Percentiles rank a stretch among this genome's conserved stretches.
Evolutionary conservation across 2,113 vertebrate species (phyloP).

Genomic region (Callithrix jacchus): DNA sequence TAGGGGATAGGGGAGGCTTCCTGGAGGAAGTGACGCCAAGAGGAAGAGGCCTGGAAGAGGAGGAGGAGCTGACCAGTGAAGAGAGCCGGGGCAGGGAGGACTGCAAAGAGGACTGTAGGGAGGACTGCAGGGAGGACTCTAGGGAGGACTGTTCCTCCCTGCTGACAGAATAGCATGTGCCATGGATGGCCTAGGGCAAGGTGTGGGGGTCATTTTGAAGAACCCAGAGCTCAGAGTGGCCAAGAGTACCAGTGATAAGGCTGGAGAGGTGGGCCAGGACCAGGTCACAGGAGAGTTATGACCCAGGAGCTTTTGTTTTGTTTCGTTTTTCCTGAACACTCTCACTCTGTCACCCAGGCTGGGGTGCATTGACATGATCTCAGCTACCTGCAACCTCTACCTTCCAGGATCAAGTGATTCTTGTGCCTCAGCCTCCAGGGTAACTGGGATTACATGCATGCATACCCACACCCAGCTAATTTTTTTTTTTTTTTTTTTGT

Average conservation of each 20-base stretch:
- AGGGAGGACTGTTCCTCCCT: background rate
- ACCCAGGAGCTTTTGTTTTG: background rate
- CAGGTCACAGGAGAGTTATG: background rate
- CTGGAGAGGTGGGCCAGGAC: background rate
- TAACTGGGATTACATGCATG: no score
- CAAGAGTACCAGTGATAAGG: background rate
- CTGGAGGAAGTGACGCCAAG: background rate
- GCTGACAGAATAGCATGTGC: background rate
- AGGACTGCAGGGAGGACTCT: background rate
- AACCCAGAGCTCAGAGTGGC: background rate
- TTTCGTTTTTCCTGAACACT: no score
- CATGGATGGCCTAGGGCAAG: background rate
- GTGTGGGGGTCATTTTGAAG: background rate
- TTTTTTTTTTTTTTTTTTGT: no score
- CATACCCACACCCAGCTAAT: no score
- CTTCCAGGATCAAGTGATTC: no score
- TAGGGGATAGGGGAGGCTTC: background rate
- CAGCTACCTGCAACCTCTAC: no score
- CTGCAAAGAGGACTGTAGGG: no score
- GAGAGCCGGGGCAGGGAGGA: background rate
- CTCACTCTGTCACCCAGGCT: no score
- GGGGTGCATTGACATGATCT: no score
- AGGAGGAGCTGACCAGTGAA: background rate
- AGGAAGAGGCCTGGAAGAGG: background rate
- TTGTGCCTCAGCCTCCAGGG: no score